Evolutionary conservation across 1,140 invertebrate species (phyloP).

Genomic region (Geopemphigus sp.): DNA sequence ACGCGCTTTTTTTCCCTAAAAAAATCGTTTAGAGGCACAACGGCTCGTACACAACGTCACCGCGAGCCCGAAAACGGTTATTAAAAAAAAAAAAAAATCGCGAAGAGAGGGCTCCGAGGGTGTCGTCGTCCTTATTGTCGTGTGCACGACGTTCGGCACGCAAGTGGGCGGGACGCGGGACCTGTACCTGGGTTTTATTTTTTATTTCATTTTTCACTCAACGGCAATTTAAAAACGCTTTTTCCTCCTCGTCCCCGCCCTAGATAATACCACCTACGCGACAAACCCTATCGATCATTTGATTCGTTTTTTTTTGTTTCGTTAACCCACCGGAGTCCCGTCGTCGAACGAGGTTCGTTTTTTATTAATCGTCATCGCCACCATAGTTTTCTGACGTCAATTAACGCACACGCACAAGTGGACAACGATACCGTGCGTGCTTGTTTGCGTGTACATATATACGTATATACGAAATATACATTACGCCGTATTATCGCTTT

Average conservation of each 20-base stretch:
- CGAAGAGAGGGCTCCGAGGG: neutral
- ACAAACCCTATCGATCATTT: constrained; percentile 36
- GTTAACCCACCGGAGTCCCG: neutral
- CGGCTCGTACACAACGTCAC: neutral
- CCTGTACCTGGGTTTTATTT: constrained; percentile 20
- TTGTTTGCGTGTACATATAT: no score
- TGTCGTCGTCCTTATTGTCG: neutral
- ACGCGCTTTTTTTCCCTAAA: constrained; percentile 7
- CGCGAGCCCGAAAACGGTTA: neutral
- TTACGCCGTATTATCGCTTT: neutral
- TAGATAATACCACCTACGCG: neutral
- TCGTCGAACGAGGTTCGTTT: constrained; percentile 3
- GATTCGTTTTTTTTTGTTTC: neutral
- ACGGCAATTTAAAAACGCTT: constrained; percentile 15
- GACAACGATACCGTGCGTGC: neutral
- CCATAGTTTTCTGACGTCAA: constrained; percentile 2
- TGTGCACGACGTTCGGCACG: constrained; percentile 12
- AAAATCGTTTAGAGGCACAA: constrained; percentile 2
- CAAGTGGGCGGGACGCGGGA: constrained; percentile 13
- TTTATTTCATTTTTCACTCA: constrained; percentile 24
- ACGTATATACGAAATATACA: no score
- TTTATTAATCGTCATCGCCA: neutral
- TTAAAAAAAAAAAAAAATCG: neutral
- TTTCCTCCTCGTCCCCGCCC: neutral
- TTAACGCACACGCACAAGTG: neutral